Percentiles rank a stretch among this genome's conserved stretches.
Evolutionary conservation across 2,888 invertebrate species (phyloP).

Genomic region (Lacanobia wlatinum): DNA sequence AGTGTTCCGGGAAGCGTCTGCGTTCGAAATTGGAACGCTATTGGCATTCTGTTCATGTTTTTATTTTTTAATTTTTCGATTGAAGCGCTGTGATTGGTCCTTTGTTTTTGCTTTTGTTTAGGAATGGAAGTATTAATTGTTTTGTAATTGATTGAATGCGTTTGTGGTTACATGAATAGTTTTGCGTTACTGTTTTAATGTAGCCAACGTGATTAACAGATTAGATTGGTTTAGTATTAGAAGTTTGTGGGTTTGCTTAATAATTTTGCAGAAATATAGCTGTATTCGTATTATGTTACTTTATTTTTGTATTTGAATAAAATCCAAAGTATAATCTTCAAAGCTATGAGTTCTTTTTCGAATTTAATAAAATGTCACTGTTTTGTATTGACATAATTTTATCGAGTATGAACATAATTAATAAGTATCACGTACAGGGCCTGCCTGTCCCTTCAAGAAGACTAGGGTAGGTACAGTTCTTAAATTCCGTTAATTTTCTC

Average conservation of each 20-base stretch:
- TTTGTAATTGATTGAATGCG: background rate
- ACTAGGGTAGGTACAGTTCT: too few relatives aligned
- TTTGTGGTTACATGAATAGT: conserved; percentile 3
- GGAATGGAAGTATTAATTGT: conserved; percentile 13
- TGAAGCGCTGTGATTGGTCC: conserved; percentile 41
- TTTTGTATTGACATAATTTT: too few relatives aligned
- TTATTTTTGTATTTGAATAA: too few relatives aligned
- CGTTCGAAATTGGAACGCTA: conserved; percentile 84
- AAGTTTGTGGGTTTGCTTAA: background rate
- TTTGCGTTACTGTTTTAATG: background rate
- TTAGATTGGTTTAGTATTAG: background rate
- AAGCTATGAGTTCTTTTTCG: background rate
- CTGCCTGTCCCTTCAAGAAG: background rate
- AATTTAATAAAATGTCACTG: background rate
- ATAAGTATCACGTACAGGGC: background rate
- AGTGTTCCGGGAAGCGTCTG: conserved; percentile 77
- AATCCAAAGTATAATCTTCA: background rate
- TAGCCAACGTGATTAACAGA: background rate
- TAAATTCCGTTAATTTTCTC: background rate
- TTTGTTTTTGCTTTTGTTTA: conserved; percentile 37
- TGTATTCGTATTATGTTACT: too few relatives aligned
- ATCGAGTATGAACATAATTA: too few relatives aligned
- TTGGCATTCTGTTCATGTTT: conserved; percentile 77
- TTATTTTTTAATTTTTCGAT: conserved; percentile 47
- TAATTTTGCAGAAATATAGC: background rate